These are phyloP conservation scores for Cryptomyrus ogoouensis DNA, from an alignment of 2,113 vertebrate genomes.

Conservation along the genomic window DNA sequence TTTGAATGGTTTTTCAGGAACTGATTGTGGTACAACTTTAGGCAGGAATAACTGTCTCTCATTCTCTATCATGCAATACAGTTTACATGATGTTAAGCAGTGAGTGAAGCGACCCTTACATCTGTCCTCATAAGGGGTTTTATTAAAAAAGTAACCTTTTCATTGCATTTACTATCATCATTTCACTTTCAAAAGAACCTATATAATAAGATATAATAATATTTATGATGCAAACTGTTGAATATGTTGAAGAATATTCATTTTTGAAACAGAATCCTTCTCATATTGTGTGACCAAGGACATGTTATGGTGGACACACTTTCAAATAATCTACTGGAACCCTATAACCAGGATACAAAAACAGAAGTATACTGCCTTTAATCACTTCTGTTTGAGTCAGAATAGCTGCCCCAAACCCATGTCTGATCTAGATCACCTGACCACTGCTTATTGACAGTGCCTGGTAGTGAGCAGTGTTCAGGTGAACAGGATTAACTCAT, in stretches of 20 bases:
- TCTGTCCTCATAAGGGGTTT: conserved; percentile 30
- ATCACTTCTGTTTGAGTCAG: not conserved
- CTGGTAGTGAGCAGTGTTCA: not conserved
- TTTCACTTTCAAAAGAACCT: not conserved
- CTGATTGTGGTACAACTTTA: conserved; percentile 25
- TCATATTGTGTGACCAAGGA: not conserved
- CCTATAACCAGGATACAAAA: not conserved
- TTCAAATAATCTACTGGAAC: not conserved
- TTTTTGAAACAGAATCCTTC: not conserved
- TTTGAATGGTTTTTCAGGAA: conserved; percentile 19
- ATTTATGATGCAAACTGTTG: not conserved
- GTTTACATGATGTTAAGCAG: conserved; percentile 44
- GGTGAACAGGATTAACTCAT: not conserved
- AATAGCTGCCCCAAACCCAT: not conserved
- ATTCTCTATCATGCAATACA: conserved; percentile 35
- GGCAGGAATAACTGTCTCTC: conserved; percentile 37
- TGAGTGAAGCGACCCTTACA: conserved; percentile 19
- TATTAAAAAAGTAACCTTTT: not conserved
- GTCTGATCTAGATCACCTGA: not conserved
- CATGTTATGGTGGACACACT: not conserved
- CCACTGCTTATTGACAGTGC: not conserved
- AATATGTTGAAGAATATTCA: not conserved
- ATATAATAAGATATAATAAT: not conserved
- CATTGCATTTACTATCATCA: conserved; percentile 29
- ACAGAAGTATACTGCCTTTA: not conserved